These are phyloP conservation scores for Mormyrops boulengeri DNA, from an alignment of 2,797 vertebrate genomes.

Conservation along the genomic window DNA sequence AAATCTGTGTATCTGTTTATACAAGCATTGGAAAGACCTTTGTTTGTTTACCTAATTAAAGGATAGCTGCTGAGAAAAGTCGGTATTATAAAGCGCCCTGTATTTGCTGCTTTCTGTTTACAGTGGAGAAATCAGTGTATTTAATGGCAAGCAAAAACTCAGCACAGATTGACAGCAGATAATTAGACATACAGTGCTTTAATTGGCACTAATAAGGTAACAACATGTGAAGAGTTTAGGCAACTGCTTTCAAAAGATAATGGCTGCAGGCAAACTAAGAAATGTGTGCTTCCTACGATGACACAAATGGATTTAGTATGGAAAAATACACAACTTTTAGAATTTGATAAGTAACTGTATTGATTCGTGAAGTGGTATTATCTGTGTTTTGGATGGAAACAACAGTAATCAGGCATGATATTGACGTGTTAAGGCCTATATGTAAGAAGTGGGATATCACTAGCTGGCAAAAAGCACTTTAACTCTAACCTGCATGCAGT, in stretches of 20 bases:
- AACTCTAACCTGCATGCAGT: neutral
- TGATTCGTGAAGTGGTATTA: neutral
- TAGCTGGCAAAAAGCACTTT: neutral
- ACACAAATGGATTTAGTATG: neutral
- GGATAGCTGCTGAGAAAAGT: slow-evolving; percentile 28
- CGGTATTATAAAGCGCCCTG: slow-evolving; percentile 49
- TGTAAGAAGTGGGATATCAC: neutral
- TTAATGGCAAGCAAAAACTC: slow-evolving; percentile 60
- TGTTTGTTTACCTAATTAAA: slow-evolving; percentile 26
- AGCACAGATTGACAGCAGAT: slow-evolving; percentile 61
- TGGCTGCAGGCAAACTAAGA: slow-evolving; percentile 55
- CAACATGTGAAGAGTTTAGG: slow-evolving; percentile 46
- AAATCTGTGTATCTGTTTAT: neutral
- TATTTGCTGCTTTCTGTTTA: slow-evolving; percentile 56
- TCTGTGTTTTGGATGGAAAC: neutral
- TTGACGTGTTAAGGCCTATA: neutral
- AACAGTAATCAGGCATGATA: neutral
- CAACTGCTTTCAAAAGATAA: slow-evolving; percentile 56
- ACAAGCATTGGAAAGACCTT: neutral
- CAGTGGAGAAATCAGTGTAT: slow-evolving; percentile 64
- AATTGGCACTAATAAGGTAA: slow-evolving; percentile 64
- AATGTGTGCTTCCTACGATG: slow-evolving; percentile 27
- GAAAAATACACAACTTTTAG: slow-evolving; percentile 1
- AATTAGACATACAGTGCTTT: slow-evolving; percentile 60
- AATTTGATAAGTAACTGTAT: neutral